phyloP scores from a whole-genome alignment of 1,140 invertebrate genomes.

The Drosophila sechellia region DNA sequence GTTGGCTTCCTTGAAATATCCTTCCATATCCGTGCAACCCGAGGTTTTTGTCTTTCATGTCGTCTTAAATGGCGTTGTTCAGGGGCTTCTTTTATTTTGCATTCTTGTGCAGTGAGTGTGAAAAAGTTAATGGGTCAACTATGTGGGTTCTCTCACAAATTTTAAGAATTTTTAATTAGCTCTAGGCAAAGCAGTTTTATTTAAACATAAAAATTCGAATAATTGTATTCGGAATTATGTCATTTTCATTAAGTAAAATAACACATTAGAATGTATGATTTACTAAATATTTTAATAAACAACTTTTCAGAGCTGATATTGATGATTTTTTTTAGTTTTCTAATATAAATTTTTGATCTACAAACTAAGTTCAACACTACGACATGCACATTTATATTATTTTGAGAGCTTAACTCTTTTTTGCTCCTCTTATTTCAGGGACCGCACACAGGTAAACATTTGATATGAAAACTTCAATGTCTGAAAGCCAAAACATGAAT shows the following conservation, averaged over 20 bases:
- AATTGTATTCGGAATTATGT: no score
- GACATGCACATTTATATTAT: background rate
- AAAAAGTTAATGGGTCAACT: constrained; percentile 27
- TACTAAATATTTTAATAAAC: background rate
- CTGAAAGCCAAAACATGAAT: constrained; percentile 9
- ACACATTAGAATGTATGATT: background rate
- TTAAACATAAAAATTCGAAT: no score
- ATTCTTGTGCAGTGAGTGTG: constrained; percentile 14
- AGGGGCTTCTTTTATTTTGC: constrained; percentile 28
- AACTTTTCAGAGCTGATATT: background rate
- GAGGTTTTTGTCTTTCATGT: constrained; percentile 36
- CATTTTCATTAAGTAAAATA: no score
- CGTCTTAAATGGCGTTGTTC: constrained; percentile 42
- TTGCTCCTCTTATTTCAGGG: constrained; percentile 28
- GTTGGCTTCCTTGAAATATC: constrained; percentile 40
- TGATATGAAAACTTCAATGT: constrained; percentile 63
- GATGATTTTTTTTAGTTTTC: background rate
- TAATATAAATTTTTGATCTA: no score
- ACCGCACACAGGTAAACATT: constrained; percentile 52
- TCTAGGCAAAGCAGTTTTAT: no score
- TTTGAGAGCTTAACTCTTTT: background rate
- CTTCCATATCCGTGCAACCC: constrained; percentile 7
- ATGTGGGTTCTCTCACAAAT: background rate
- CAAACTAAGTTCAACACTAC: no score
- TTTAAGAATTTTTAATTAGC: constrained; percentile 15